Evolutionary conservation across 1,140 invertebrate genomes (phyloP), one percentile per base, ranked within the genome.

Genomic region (Papilio helenus): DNA sequence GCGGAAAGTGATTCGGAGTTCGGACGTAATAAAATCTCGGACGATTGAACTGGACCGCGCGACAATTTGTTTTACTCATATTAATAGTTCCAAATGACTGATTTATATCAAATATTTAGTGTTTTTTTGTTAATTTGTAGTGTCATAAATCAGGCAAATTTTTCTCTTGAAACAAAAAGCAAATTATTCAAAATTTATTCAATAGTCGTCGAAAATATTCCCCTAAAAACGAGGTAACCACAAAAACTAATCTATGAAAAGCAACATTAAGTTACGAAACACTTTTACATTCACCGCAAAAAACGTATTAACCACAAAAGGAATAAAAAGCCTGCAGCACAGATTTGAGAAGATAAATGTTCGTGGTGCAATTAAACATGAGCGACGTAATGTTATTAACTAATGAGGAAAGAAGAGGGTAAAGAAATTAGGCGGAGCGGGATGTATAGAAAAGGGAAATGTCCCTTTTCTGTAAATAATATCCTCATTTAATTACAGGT

Each of bases 261-360:
- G 61, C 29, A 65, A 29, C 61, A 29, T 65, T 65, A 65, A 29
- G 26, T 65, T 26, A 65, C 61, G 61, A 65, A 65, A 65, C 61
- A 65, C 26, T 65, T 61, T 61, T 65, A 65, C 61, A 16, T 65
- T 65, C 61, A 65, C 61, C 61, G 12, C 61, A 29, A 65, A 65
- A 68, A 61, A 29, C 61, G 26, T 68, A 68, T 68, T 68, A 68
- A 68, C 26, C 61, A 68, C 61, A 29, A 68, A 68, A 29, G 61
- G 26, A 68, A 61, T 26, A 61, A 61, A 61, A 68, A 68, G 61
- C 61, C 61, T 68, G 61, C 61, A 29, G 12, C 12, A 14, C 34
- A 68, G 61, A 68, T 68, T 68, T 68, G 16, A 26, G 58, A 68
- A 29, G 61, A 68, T 68, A 34, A 68, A 2, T 68, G 23, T 29